Evolutionary conservation across 2,888 invertebrate genomes (phyloP), one percentile per base, ranked within the genome.

Genomic region (Xanthia icteritia): DNA sequence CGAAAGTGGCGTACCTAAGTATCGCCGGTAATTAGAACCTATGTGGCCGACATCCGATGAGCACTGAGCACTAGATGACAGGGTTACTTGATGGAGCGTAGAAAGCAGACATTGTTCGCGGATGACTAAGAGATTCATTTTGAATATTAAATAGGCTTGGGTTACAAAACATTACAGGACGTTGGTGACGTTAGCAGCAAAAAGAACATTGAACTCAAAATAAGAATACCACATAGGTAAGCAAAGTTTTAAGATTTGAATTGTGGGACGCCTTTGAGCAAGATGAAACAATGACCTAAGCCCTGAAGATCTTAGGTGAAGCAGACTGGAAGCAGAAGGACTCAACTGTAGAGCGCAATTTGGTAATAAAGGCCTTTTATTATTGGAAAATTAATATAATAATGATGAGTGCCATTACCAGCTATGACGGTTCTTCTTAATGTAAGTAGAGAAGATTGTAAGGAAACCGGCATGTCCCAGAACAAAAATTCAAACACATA

Each of bases 1-100:
- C 91, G 95, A 95, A 95, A 95, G 94, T 94, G 92, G 88, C 89
- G 90, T 89, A 89, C 89, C 87, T 88, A 89, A 89, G 90, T 92
- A 90, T 88, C 83, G 87, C 86, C 88, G 88, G 88, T 93, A 92
- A 94, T 94, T 93, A 91, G 86, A 88, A 88, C 87, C 87, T 76
- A 84, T 88, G 88, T 86, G 83, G 69, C 75, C 66, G 81, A 70
- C 77, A 70, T 66, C 72, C 81, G 81, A 84, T 80, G 78, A 82
- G 81, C 77, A 79, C 78, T 74, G 71, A 70, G 79, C 79, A 81
- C 83, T 77, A 73, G 68, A 77, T 73, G 79, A 63, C 64, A 65
- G 74, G 66, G n/a, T 31, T 51, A 54, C 73, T 67, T 80, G 77
- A 72, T 74, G 73, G 66, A 75, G 68, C 80, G 67, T 75, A 69